Percentiles rank a stretch among this genome's conserved stretches.
phyloP scores from a whole-genome alignment of 2,797 vertebrate species.

The Heterohyrax brucei region DNA sequence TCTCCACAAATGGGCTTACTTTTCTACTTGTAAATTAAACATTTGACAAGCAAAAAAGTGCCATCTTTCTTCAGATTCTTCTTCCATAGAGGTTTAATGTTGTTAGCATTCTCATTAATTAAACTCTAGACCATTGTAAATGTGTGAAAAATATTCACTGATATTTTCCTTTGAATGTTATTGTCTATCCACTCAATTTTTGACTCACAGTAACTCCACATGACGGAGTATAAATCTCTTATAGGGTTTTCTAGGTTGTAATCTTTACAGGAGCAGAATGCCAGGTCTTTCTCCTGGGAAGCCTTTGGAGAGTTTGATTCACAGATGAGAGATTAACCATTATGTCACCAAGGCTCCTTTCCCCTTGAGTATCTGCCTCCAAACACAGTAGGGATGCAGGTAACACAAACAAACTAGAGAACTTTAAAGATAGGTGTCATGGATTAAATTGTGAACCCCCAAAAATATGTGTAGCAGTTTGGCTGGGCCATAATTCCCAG shows the following conservation, averaged over 20 bases:
- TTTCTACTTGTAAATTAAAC: conserved; percentile 6
- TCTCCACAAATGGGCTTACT: background rate
- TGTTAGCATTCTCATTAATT: background rate
- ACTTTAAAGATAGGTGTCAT: background rate
- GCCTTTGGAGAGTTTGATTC: background rate
- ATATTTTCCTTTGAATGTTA: background rate
- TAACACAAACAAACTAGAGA: background rate
- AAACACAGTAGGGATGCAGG: conserved; percentile 4
- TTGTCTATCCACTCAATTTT: background rate
- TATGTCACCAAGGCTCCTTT: background rate
- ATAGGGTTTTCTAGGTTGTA: background rate
- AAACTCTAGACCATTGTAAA: background rate
- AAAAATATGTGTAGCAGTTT: too few relatives aligned
- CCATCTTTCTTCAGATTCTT: conserved; percentile 47
- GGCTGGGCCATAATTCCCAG: too few relatives aligned
- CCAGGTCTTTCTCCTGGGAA: background rate
- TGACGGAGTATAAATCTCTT: background rate
- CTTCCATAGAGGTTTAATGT: conserved; percentile 28
- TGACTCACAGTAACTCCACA: background rate
- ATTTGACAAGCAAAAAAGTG: background rate
- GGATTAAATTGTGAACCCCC: too few relatives aligned
- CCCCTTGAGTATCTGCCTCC: background rate
- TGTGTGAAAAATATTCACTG: conserved; percentile 9
- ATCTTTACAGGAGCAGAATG: background rate
- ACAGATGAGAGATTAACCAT: background rate